Evolutionary conservation across 2,888 invertebrate genomes (phyloP).

Genomic region (Myopa testacea): DNA sequence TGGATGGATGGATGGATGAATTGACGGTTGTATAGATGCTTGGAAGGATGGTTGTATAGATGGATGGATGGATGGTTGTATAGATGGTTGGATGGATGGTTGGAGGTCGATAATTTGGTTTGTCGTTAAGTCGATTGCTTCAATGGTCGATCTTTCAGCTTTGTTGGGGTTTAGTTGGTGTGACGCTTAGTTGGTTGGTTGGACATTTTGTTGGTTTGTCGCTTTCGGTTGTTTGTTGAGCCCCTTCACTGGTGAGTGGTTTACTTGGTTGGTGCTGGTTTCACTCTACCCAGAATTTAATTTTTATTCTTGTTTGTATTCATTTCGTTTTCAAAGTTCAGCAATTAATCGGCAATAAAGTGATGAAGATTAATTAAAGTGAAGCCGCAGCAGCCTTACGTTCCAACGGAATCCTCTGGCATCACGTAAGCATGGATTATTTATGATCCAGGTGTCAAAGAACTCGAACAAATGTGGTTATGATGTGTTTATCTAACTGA

Average conservation of each 20-base stretch:
- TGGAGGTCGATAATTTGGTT: too few relatives aligned
- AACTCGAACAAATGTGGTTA: neutral
- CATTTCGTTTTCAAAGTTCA: neutral
- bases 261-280: neutral
- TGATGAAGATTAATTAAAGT: slow-evolving; percentile 6
- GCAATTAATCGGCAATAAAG: slow-evolving; percentile 8
- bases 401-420: neutral
- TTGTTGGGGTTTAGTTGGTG: too few relatives aligned
- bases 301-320: neutral
- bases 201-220: neutral
- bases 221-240: neutral
- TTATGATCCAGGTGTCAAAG: neutral
- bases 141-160: too few relatives aligned
- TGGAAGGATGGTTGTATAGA: too few relatives aligned
- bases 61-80: neutral
- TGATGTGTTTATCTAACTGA: neutral
- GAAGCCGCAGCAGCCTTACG: neutral
- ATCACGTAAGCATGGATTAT: neutral
- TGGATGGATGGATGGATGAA: neutral
- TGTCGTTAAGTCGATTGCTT: too few relatives aligned
- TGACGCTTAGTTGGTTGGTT: neutral
- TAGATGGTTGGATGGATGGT: too few relatives aligned
- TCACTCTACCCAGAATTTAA: neutral
- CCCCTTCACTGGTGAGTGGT: neutral
- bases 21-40: neutral